A percentile compares a stretch with the other conserved stretches of the same genome.
These are phyloP conservation scores for Pyxicephalus adspersus DNA, from an alignment of 2,113 vertebrate genomes.

Conservation along the genomic window DNA sequence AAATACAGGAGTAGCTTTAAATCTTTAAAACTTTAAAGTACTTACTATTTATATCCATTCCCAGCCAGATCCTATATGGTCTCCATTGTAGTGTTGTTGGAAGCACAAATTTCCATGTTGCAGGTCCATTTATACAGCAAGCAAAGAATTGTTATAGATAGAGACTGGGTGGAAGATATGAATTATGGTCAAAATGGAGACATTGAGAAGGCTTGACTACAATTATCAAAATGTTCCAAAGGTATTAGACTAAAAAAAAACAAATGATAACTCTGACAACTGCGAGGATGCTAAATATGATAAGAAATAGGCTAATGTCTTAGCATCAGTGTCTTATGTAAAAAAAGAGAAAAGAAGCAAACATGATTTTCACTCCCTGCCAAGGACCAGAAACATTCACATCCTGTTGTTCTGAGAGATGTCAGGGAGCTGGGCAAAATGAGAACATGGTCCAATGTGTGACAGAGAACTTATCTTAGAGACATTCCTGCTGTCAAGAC, in stretches of 20 bases:
- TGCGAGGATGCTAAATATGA: neutral
- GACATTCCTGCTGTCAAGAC: constrained; percentile 46
- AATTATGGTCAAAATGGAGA: neutral
- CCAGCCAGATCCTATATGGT: constrained; percentile 35
- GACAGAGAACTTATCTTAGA: constrained; percentile 25
- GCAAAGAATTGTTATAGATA: neutral
- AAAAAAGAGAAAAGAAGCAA: constrained; percentile 21
- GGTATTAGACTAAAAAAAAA: neutral
- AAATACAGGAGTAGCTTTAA: neutral
- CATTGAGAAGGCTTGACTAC: neutral
- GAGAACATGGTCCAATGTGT: constrained; percentile 47
- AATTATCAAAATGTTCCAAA: neutral
- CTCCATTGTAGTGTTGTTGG: constrained; percentile 34
- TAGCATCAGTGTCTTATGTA: constrained; percentile 5
- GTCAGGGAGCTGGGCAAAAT: constrained; percentile 52
- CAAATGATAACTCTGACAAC: neutral
- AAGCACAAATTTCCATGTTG: constrained; percentile 41
- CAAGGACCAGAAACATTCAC: constrained; percentile 48
- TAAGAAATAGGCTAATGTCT: neutral
- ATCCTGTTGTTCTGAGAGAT: constrained; percentile 55
- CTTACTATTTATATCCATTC: constrained; percentile 55
- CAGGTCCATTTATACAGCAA: constrained; percentile 54
- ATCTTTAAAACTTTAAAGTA: constrained; percentile 13
- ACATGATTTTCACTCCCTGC: constrained; percentile 33
- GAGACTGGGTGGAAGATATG: neutral